These are phyloP conservation scores for Melanotaenia maccullochi DNA, from an alignment of 2,797 vertebrate species.

Conservation along the genomic window DNA sequence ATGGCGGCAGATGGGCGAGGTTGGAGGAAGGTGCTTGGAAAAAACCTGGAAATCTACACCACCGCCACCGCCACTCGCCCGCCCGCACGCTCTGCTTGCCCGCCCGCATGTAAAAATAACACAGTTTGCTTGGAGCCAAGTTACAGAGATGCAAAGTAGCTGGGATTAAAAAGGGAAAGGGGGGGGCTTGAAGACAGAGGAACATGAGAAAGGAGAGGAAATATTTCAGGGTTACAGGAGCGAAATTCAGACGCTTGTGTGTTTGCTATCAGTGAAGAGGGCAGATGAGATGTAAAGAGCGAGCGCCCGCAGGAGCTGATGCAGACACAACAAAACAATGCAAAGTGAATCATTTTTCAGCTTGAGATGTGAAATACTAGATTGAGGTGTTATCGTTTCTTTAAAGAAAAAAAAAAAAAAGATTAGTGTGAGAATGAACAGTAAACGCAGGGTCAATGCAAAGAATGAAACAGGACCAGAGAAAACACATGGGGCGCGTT, in stretches of 20 bases:
- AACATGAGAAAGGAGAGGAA: conserved; percentile 72
- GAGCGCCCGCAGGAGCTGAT: conserved; percentile 27
- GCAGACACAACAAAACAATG: conserved; percentile 15
- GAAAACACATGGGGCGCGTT: conserved; percentile 55
- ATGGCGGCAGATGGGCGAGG: conserved; percentile 99
- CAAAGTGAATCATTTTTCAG: conserved; percentile 31
- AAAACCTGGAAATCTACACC: conserved; percentile 97
- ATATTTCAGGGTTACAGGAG: conserved; percentile 77
- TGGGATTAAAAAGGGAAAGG: conserved; percentile 80
- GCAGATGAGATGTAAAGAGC: conserved; percentile 60
- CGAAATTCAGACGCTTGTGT: conserved; percentile 68
- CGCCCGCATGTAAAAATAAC: conserved; percentile 97
- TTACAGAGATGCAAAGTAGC: conserved; percentile 90
- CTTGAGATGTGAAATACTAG: conserved; percentile 21
- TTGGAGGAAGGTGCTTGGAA: conserved; percentile 98
- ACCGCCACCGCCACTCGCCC: conserved; percentile 85
- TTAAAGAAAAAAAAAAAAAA: conserved; percentile 29
- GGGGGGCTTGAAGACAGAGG: conserved; percentile 58
- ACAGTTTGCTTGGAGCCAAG: conserved; percentile 92
- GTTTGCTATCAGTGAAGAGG: conserved; percentile 66
- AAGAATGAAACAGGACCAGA: conserved; percentile 55
- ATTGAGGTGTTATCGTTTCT: conserved; percentile 38
- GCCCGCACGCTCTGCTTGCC: conserved; percentile 78
- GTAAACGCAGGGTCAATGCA: conserved; percentile 46
- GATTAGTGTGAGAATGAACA: conserved; percentile 46